Base-by-base conservation (phyloP, 2,113 vertebrate genomes). In the Dromaius novaehollandiae region DNA sequence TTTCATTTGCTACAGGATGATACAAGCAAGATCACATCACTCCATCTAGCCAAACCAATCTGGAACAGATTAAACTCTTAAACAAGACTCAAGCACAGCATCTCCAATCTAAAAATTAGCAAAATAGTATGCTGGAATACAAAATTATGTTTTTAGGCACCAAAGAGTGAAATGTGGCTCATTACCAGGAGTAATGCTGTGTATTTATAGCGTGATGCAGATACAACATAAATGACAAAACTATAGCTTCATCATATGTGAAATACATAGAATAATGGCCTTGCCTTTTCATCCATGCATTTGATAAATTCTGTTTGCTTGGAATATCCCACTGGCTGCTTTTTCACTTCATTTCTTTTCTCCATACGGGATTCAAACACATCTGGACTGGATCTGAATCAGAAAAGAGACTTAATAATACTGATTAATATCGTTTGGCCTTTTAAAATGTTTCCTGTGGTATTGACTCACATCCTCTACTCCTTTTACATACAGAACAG, bases 251-350 rank as follows among this genome's bases (percentile, higher is more conserved):
- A 75, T 11, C 13, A 30, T 3, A 34, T 0, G 2, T 11, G 6
- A 92, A 84, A 46, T 40, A 61, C 17, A 80, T 40, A 68, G 38
- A 89, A 91, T 69, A 78, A 2, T 12, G 1, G 55, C 34, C 97
- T 98, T 98, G 96, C 98, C 98, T 99, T 98, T 91, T 99, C 94
- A 86, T 99, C 99, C 98, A 99, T 96, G 51, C 97, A 82, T 83
- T 65, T 95, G 90, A 99, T 81, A 77, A 99, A 99, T 44, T 99
- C 99, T 1, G 98, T 98, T 97, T 99, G 99, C 66, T 95, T 98
- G 16, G 99, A 99, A 44, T 97, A 89, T 34, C 99, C 99, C 9
- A 99, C 95, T 0, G 98, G 98, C 64, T 99, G 98, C 74, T 97
- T 98, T 93, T 96, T 98, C 74, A 98, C 68, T 26, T 99, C 98